These are phyloP conservation scores for Sternotherus odoratus DNA, from an alignment of 2,797 vertebrate species.

Conservation along the genomic window DNA sequence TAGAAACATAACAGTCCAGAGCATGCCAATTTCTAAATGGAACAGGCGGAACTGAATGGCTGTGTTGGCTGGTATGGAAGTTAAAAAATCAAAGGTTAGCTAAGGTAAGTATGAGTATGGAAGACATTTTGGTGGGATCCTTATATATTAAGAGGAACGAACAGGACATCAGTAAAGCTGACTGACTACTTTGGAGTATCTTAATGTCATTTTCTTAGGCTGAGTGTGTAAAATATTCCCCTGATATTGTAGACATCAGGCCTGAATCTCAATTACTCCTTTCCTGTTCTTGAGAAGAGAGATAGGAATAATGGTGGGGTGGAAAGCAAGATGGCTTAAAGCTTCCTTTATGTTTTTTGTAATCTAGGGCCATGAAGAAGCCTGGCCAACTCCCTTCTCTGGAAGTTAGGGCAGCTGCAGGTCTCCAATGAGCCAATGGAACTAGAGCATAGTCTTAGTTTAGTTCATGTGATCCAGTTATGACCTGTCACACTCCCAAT, in stretches of 20 bases:
- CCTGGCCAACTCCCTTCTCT: background rate
- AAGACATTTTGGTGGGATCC: background rate
- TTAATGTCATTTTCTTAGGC: too few relatives aligned
- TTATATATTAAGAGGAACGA: background rate
- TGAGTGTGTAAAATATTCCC: background rate
- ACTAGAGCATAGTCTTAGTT: background rate
- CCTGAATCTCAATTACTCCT: background rate
- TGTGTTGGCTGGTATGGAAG: background rate
- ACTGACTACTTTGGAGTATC: too few relatives aligned
- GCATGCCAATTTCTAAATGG: background rate
- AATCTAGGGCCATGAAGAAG: background rate
- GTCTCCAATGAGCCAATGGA: background rate
- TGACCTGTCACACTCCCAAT: background rate
- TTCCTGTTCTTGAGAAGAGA: too few relatives aligned
- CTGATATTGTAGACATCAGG: background rate
- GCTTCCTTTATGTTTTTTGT: background rate
- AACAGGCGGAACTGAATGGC: accelerated
- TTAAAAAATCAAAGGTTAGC: background rate
- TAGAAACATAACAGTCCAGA: background rate
- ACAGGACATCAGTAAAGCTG: background rate
- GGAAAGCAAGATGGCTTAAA: background rate
- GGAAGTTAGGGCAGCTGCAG: background rate
- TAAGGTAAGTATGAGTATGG: background rate
- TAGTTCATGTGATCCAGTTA: background rate
- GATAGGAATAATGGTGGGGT: background rate